phyloP scores from a whole-genome alignment of 1,140 invertebrate species.

The Plectrocnemia conspersa region DNA sequence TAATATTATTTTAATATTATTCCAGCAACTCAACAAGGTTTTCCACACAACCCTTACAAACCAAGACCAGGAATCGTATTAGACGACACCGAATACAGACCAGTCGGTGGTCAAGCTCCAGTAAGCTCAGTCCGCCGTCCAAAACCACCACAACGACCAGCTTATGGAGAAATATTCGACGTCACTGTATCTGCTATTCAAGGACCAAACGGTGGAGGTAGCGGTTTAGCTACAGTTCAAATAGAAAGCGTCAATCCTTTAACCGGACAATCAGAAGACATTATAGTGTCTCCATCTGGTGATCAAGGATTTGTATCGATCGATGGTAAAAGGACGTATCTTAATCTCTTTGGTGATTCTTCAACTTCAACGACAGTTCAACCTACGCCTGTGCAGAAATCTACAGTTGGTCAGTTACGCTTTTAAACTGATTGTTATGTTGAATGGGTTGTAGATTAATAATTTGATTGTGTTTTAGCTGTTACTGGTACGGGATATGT shows the following conservation, averaged over 20 bases:
- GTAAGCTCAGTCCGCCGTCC: slow-evolving; percentile 25
- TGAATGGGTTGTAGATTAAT: background rate
- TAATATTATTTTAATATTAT: too few relatives aligned
- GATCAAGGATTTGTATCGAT: slow-evolving; percentile 87
- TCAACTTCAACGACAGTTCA: slow-evolving; percentile 40
- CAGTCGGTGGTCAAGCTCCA: slow-evolving; percentile 49
- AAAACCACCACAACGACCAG: slow-evolving; percentile 36
- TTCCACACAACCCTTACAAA: slow-evolving; percentile 54
- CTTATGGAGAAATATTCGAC: slow-evolving; percentile 77
- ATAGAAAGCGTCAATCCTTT: slow-evolving; percentile 42
- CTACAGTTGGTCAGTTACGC: slow-evolving; percentile 30
- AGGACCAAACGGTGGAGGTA: slow-evolving; percentile 61
- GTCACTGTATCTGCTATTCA: slow-evolving; percentile 83
- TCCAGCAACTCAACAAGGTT: slow-evolving; percentile 41
- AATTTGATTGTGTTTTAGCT: slow-evolving; percentile 30
- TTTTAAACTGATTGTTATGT: background rate
- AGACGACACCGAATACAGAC: slow-evolving; percentile 74
- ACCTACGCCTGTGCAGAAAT: slow-evolving; percentile 15
- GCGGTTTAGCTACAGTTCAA: slow-evolving; percentile 44
- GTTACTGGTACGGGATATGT: slow-evolving; percentile 53
- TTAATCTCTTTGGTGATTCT: slow-evolving; percentile 70
- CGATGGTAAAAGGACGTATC: slow-evolving; percentile 82
- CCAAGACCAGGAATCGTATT: slow-evolving; percentile 76
- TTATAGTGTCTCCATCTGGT: slow-evolving; percentile 71
- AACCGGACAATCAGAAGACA: slow-evolving; percentile 55